These are phyloP conservation scores for Andrena flavipes DNA, from an alignment of 2,888 invertebrate species.

Conservation along the genomic window DNA sequence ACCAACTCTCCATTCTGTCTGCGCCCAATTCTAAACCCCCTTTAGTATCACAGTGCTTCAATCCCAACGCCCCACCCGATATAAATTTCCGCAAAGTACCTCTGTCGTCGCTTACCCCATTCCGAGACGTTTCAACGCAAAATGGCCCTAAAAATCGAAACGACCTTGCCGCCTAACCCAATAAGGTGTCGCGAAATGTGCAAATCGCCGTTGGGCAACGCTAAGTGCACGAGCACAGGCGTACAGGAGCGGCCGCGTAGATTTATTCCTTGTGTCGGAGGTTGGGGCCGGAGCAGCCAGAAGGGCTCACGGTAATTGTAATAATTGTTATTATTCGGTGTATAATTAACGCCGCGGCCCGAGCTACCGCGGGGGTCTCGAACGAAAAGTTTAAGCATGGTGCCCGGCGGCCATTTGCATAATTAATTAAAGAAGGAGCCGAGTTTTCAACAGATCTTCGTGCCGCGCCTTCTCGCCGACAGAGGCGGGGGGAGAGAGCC, in stretches of 20 bases:
- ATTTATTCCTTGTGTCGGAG: constrained; percentile 52
- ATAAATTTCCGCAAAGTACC: too few relatives aligned
- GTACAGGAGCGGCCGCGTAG: constrained; percentile 16
- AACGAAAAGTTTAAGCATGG: constrained; percentile 82
- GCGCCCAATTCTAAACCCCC: too few relatives aligned
- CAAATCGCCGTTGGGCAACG: constrained; percentile 13
- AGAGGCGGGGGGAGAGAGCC: constrained; percentile 46
- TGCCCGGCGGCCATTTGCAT: constrained; percentile 82
- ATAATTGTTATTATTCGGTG: constrained; percentile 83
- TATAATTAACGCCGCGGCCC: constrained; percentile 81
- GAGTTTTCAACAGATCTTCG: constrained; percentile 82
- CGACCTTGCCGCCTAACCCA: neutral
- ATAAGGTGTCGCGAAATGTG: constrained; percentile 19
- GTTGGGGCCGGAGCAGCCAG: constrained; percentile 34
- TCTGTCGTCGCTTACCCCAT: too few relatives aligned
- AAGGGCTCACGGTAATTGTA: constrained; percentile 78
- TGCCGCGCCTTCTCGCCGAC: constrained; percentile 68
- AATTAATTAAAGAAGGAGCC: constrained; percentile 83
- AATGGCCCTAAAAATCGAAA: neutral
- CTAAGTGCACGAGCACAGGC: neutral
- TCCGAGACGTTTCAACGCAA: neutral
- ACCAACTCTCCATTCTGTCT: too few relatives aligned
- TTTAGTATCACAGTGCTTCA: too few relatives aligned
- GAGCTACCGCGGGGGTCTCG: constrained; percentile 74
- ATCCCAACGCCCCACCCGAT: too few relatives aligned